Evolutionary conservation across 2,113 vertebrate species (phyloP), one percentile per base, ranked within the genome.

Genomic region (Aphyosemion australe): DNA sequence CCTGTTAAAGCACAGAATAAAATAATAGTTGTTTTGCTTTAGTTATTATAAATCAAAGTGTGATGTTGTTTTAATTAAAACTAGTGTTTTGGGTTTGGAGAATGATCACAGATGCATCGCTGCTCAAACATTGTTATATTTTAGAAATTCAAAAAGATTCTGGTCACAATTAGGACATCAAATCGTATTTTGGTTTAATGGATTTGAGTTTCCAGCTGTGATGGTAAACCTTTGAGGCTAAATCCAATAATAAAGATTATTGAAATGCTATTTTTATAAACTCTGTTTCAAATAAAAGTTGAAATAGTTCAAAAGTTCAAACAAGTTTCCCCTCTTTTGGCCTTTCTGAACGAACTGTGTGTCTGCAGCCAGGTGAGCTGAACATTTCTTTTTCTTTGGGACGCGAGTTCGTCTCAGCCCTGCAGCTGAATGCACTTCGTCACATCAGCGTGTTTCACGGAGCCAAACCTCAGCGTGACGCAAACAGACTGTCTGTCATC

Each of bases 351-450:
- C 32, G 43, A 14, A 50, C n/a, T 49, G 34, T 20, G 41, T 0
- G 7, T 45, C 13, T 52, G 18, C 55, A 32, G 20, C 19, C 10
- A 32, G 31, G 31, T 20, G 39, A 21, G 48, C 5, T 1, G 6
- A 12, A 0, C 45, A 8, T 26, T 21, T n/a, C n/a, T n/a, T 67
- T 16, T 60, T 2, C 9, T 10, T 12, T 51, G 43, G 14, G 18
- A 20, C 21, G 39, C 20, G 34, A 47, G 46, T 31, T 31, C 8
- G n/a, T 47, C 57, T 47, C 10, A 1, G 16, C 15, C 50, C 37
- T 47, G 49, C 14, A 61, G 69, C 58, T 51, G 52, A 74, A 65
- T 74, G 47, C 48, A 11, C 47, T 49, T n/a, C 5, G 14, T 77
- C 50, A 74, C 59, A 3, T 3, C 8, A 48, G 15, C 10, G 2